A percentile compares a stretch with the other conserved stretches of the same genome.
phyloP scores from a whole-genome alignment of 2,888 invertebrate species.

The Nymphalis polychloros region DNA sequence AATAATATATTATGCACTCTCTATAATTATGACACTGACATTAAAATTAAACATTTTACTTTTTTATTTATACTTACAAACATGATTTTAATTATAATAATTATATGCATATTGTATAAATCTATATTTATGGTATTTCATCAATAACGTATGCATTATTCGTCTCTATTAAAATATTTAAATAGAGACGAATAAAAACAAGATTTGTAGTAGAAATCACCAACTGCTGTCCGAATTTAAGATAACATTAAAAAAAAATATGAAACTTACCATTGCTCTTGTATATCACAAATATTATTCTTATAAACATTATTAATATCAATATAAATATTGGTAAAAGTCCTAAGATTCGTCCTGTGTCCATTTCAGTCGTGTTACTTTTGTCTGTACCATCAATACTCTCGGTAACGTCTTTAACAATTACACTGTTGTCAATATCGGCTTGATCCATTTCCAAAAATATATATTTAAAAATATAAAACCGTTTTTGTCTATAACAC shows the following conservation, averaged over 20 bases:
- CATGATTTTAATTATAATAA: no score
- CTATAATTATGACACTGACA: no score
- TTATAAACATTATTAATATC: constrained; percentile 56
- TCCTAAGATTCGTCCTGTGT: constrained; percentile 41
- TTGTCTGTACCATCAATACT: neutral
- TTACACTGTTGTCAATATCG: constrained; percentile 22
- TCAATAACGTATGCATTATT: no score
- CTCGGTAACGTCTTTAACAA: constrained; percentile 9
- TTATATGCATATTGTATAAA: no score
- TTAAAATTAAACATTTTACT: no score
- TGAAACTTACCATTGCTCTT: constrained; percentile 46
- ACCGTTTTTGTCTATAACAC: neutral
- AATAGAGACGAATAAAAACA: no score
- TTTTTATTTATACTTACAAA: no score
- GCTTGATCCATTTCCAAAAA: constrained; percentile 19
- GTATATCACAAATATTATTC: constrained; percentile 62
- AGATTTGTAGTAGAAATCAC: no score
- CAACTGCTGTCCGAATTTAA: neutral
- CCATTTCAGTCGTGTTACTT: neutral
- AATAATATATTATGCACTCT: no score
- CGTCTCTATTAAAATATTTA: no score
- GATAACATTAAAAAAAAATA: neutral
- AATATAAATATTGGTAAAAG: constrained; percentile 62
- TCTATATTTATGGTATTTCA: no score
- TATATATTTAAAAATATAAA: neutral